Conservation (phyloP, 2,888 invertebrate species). For the Spialia ferax region DNA sequence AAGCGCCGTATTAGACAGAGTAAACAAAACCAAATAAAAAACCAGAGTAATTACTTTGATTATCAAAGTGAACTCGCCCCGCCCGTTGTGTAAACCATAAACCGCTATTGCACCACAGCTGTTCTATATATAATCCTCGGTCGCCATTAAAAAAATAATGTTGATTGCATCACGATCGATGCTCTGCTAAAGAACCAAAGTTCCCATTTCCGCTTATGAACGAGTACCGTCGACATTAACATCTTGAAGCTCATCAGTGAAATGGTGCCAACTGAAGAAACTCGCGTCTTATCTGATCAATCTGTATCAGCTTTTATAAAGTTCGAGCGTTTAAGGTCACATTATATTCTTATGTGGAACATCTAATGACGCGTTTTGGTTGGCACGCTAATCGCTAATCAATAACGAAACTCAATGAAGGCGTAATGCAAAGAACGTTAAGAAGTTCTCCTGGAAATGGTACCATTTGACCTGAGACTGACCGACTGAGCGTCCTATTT, state of each 20-base stretch:
- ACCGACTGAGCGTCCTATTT: no score
- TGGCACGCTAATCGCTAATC: neutral
- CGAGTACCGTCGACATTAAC: conserved; percentile 14
- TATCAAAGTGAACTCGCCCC: conserved; percentile 4
- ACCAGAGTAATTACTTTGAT: neutral
- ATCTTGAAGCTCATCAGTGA: conserved; percentile 13
- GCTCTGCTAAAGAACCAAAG: conserved; percentile 5
- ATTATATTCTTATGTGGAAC: neutral
- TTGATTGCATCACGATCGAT: conserved; percentile 33
- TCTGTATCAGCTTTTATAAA: neutral
- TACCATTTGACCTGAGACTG: no score
- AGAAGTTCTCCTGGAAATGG: neutral
- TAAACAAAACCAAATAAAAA: neutral
- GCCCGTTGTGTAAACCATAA: conserved; percentile 16
- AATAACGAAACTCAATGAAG: neutral
- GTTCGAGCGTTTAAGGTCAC: conserved; percentile 5
- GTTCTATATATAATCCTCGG: conserved; percentile 61
- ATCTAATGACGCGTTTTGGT: neutral
- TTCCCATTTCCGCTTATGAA: conserved; percentile 19
- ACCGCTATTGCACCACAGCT: conserved; percentile 50
- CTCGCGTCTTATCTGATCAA: neutral
- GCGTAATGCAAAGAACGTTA: neutral
- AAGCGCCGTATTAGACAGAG: neutral
- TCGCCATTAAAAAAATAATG: conserved; percentile 43
- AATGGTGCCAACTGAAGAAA: conserved; percentile 7